These are phyloP conservation scores for Ooceraea biroi DNA, from an alignment of 1,140 invertebrate species.

Conservation along the genomic window DNA sequence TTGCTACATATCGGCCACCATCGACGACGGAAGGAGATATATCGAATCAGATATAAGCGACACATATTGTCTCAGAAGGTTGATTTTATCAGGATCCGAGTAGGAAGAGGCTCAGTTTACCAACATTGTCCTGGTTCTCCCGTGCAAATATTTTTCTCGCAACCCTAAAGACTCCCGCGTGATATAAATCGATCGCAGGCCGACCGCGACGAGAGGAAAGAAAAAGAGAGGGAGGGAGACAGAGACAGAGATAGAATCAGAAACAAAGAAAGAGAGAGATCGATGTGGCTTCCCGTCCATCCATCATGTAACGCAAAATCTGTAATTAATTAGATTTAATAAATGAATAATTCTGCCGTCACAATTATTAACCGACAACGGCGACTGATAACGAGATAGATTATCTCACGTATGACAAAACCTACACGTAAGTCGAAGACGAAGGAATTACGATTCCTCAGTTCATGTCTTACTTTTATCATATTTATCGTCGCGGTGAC, in stretches of 20 bases:
- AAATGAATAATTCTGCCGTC: constrained; percentile 7
- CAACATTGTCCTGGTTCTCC: constrained; percentile 18
- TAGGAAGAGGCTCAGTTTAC: constrained; percentile 60
- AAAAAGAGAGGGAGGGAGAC: neutral
- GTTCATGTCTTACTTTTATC: neutral
- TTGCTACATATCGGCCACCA: constrained; percentile 1
- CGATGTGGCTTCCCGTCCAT: neutral
- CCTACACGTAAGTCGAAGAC: neutral
- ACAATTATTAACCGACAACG: constrained; percentile 5
- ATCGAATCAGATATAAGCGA: constrained; percentile 18
- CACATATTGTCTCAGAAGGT: constrained; percentile 31
- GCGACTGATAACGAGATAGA: neutral
- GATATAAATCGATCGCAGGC: constrained; percentile 55
- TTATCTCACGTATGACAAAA: no score
- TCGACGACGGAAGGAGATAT: neutral
- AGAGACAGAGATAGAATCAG: neutral
- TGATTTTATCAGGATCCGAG: constrained; percentile 43
- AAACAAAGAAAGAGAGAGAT: neutral
- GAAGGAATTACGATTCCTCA: neutral
- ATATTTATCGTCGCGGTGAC: neutral
- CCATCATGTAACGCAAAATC: neutral
- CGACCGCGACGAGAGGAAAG: neutral
- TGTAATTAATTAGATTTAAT: constrained; percentile 42
- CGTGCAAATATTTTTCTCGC: constrained; percentile 54
- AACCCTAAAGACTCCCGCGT: constrained; percentile 43